Evolutionary conservation across 30 jellyfish, hydroid and myxozoan genomes (phyloP).

Genomic region (Cassiopea xamachana): DNA sequence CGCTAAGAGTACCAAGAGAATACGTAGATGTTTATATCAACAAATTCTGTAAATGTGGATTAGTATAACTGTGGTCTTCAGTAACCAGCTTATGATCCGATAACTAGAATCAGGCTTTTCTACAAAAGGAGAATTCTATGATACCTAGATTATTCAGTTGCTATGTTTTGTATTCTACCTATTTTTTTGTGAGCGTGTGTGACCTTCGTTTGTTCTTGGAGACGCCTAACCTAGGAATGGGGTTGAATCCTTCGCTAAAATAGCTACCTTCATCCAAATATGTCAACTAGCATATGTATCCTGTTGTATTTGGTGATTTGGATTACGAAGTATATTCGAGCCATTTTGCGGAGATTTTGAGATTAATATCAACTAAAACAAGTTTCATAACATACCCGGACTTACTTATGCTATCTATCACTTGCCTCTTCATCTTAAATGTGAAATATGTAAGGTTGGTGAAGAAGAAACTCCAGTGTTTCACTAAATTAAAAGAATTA

Average conservation of each 20-base stretch:
- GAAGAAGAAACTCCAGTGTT: too few species aligned
- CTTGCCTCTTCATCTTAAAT: too few species aligned
- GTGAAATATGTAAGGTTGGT: too few species aligned
- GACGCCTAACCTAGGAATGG: neutral
- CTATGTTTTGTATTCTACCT: neutral
- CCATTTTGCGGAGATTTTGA: neutral
- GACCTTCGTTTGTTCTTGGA: neutral
- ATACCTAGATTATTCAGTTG: neutral
- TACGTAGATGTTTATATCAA: neutral
- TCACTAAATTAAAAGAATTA: too few species aligned
- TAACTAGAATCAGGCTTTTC: neutral
- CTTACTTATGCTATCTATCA: too few species aligned
- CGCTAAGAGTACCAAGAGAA: neutral
- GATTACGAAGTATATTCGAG: neutral
- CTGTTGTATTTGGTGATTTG: neutral
- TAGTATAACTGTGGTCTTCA: neutral
- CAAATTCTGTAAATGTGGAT: neutral
- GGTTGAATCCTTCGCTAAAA: constrained; percentile 2
- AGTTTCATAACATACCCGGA: neutral
- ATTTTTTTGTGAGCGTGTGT: too few species aligned
- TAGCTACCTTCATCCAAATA: neutral
- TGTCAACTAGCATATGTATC: neutral
- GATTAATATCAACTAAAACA: neutral
- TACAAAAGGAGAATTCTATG: neutral
- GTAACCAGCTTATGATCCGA: neutral